Evolutionary conservation across 1,140 invertebrate genomes (phyloP), one percentile per base, ranked within the genome.

Genomic region (Diuraphis noxia): DNA sequence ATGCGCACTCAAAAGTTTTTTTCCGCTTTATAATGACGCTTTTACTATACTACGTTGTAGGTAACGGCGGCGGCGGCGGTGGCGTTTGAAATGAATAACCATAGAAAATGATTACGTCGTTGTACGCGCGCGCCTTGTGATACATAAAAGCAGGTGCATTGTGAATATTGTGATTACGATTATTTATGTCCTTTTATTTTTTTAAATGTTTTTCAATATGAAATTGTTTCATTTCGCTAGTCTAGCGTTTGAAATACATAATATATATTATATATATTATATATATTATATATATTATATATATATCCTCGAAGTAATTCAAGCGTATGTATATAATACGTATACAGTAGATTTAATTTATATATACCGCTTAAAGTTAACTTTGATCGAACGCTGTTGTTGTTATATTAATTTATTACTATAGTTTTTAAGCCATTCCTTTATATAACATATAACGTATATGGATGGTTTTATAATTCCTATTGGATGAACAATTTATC

Each of bases 1-100:
- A 79, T 38, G 77, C 34, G 77, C 38, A 81, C 79, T 81, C 38
- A 13, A 81, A 81, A 38, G 79, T 81, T 81, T 72, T 72, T 72
- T 72, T n/a, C n/a, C 56, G 34, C 56, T 72, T 72, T 72, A 72
- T 82, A 82, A 82, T 40, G 81, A 82, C 36, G 81, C 38, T 41
- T 82, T 82, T 82, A 82, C 81, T 41, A n/a, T n/a, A n/a, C n/a
- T n/a, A n/a, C n/a, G 38, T 82, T 72, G 56, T 72, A n/a, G 56
- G 56, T 72, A 72, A 72, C 30, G 13, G 56, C 56, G 56, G 56
- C 30, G 52, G 52, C 7, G 56, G 52, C 52, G 25, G 30, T 19
- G 19, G 25, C 56, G 56, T 72, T 72, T 72, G 56, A 72, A 72
- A 72, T n/a, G 56, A 72, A 72, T 72, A 49, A 49, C 56, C n/a